phyloP scores from a whole-genome alignment of 2,797 vertebrate genomes.

The Premnoplex brunnescens region DNA sequence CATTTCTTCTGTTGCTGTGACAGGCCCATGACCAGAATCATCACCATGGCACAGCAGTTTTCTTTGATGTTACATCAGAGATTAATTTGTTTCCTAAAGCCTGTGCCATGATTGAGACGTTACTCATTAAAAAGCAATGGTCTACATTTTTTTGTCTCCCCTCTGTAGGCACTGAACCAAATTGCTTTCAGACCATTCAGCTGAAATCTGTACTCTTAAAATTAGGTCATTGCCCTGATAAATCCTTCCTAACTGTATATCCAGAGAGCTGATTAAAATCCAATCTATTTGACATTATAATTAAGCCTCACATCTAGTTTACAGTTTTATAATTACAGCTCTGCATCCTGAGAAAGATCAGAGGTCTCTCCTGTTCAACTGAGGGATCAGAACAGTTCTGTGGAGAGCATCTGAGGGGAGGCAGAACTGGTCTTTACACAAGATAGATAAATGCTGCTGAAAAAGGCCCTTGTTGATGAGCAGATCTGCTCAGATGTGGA shows the following conservation, averaged over 20 bases:
- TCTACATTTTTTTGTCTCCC: not conserved
- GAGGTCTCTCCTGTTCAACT: constrained; percentile 9
- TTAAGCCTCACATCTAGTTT: constrained; percentile 57
- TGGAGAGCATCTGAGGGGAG: not conserved
- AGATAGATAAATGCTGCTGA: not conserved
- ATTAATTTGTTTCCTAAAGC: constrained; percentile 18
- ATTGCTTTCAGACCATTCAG: constrained; percentile 3
- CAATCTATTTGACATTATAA: constrained; percentile 61
- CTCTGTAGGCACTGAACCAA: not conserved
- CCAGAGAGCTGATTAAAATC: constrained; percentile 62
- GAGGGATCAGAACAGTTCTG: not conserved
- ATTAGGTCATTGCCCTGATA: constrained; percentile 63
- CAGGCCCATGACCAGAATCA: not conserved
- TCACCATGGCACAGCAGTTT: not conserved
- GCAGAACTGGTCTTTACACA: not conserved
- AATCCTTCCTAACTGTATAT: constrained; percentile 42
- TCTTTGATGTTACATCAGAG: not conserved
- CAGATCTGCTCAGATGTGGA: not conserved
- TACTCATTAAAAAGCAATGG: not conserved
- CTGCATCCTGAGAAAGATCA: constrained; percentile 45
- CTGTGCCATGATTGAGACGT: not conserved
- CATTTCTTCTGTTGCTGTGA: not conserved
- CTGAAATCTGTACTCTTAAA: not conserved
- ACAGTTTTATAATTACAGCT: constrained; percentile 53
- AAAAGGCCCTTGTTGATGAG: not conserved